These are phyloP conservation scores for Anoplophora glabripennis DNA, from an alignment of 1,140 invertebrate species.

Conservation along the genomic window DNA sequence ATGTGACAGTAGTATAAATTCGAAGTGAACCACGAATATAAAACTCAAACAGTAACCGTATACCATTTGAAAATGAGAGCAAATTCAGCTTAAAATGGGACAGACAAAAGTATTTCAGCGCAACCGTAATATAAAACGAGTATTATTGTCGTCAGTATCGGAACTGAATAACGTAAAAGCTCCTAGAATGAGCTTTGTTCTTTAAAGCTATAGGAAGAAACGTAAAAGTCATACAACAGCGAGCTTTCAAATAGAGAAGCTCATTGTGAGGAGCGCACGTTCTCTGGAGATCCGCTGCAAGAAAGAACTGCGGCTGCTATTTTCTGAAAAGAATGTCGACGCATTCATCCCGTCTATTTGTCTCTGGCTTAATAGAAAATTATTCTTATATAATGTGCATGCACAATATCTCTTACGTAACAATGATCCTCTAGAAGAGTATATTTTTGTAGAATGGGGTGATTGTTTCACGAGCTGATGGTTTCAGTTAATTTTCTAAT, in stretches of 20 bases:
- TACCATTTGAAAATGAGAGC: constrained; percentile 17
- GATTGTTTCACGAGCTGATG: too few relatives aligned
- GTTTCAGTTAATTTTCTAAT: too few relatives aligned
- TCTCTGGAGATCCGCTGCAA: constrained; percentile 41
- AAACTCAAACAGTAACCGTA: too few relatives aligned
- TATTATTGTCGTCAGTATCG: constrained; percentile 46
- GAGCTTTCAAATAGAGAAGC: constrained; percentile 41
- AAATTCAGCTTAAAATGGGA: constrained; percentile 1
- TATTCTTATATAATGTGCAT: constrained; percentile 7
- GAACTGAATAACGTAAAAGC: constrained; percentile 46
- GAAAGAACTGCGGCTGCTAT: constrained; percentile 37
- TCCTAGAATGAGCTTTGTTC: constrained; percentile 46
- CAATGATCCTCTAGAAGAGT: too few relatives aligned
- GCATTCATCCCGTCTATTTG: constrained; percentile 13
- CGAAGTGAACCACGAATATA: too few relatives aligned
- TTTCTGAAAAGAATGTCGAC: constrained; percentile 27
- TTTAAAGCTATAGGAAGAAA: constrained; percentile 43
- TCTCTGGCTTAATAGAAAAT: constrained; percentile 24
- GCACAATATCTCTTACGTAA: constrained; percentile 3
- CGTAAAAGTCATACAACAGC: constrained; percentile 47
- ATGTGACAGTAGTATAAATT: too few relatives aligned
- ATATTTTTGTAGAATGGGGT: too few relatives aligned
- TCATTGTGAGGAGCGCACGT: constrained; percentile 40
- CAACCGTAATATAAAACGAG: constrained; percentile 38
- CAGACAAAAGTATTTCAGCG: constrained; percentile 8